Evolutionary conservation across 2,888 invertebrate genomes (phyloP), one percentile per base, ranked within the genome.

Genomic region (Mythimna pallens): DNA sequence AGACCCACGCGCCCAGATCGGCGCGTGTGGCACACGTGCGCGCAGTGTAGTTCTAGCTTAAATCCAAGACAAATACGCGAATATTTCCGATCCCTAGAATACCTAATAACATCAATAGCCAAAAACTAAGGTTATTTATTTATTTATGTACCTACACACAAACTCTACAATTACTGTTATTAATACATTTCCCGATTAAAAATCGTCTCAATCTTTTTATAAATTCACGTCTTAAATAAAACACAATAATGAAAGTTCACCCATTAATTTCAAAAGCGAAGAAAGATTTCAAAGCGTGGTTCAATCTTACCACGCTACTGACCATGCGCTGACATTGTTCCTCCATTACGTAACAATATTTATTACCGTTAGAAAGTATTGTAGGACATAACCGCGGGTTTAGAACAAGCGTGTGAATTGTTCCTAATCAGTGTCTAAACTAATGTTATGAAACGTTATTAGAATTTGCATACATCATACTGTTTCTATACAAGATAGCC

Each of bases 301-400:
- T 22, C 30, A 9, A 54, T 68, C 17, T 12, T 30, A 30, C n/a
- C 5, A 34, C 63, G 25, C n/a, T 62, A 30, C 7, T 36, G 75
- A 36, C 36, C 55, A 70, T 50, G 17, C 43, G 34, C 62, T 57
- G 78, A 50, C 70, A 71, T 78, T 76, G 43, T 71, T 58, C 63
- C 64, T 34, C 20, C 36, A 34, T 77, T 77, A 73, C 57, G 20
- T 30, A 73, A 79, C 40, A 52, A 65, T 77, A 73, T 74, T 80
- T 67, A 78, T 47, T 25, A 64, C 59, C 25, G 50, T 43, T 67
- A 65, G 80, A 78, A 78, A 78, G 78, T 79, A 61, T 61, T 50
- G 52, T 40, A 17, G 14, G 17, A 65, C 55, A 65, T 47, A 40
- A 34, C 50, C 20, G 5, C 12, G 10, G 47, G 17, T 25, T 80